Percentiles rank a stretch among this genome's conserved stretches.
These are phyloP conservation scores for Steatocranus sp. DNA, from an alignment of 2,797 vertebrate genomes.

Conservation along the genomic window DNA sequence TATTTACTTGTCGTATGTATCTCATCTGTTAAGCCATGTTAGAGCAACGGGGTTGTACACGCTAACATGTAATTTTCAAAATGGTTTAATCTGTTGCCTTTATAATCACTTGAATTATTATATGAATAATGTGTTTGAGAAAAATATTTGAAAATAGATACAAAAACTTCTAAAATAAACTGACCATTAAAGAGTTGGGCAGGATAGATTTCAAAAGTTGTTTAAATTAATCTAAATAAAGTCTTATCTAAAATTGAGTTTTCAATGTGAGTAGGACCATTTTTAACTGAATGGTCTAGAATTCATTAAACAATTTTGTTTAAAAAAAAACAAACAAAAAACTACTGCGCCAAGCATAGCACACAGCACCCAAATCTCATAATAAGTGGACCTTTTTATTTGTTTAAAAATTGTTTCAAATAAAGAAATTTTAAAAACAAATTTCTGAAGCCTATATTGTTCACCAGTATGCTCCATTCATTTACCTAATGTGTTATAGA, in stretches of 20 bases:
- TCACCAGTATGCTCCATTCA: neutral
- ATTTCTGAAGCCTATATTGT: neutral
- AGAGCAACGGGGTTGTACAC: neutral
- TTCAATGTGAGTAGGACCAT: neutral
- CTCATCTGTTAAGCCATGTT: neutral
- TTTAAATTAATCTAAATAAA: neutral
- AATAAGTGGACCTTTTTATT: neutral
- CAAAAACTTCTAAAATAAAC: neutral
- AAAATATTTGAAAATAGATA: neutral
- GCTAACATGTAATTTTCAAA: neutral
- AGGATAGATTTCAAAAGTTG: neutral
- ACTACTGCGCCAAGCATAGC: fast-evolving
- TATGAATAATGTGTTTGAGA: neutral
- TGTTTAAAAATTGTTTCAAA: neutral
- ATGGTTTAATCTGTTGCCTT: neutral
- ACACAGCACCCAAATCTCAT: neutral
- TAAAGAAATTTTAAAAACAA: fast-evolving
- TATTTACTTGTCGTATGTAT: neutral
- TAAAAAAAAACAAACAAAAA: neutral
- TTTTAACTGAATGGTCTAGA: neutral
- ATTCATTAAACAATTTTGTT: neutral
- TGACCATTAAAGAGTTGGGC: neutral
- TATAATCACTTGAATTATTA: neutral
- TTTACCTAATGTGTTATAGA: neutral
- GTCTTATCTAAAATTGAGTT: neutral